phyloP scores from a whole-genome alignment of 2,113 vertebrate genomes.

The Azemiops feae region DNA sequence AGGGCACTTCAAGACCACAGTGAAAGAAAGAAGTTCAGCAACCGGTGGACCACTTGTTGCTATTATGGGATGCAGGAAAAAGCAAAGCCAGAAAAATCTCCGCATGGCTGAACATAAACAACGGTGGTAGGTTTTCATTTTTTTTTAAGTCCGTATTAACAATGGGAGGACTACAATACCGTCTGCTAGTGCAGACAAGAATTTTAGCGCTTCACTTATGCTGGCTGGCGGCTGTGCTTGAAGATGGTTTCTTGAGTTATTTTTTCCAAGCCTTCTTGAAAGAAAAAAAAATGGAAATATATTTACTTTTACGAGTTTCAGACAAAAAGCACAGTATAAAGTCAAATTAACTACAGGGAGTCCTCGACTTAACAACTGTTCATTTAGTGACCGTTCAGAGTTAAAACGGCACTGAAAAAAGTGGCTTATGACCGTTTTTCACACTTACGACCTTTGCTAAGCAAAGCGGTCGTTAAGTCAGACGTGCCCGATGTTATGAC shows the following conservation, averaged over 20 bases:
- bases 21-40: not conserved
- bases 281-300: not conserved
- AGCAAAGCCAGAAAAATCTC: not conserved
- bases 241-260: too few relatives aligned
- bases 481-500: not conserved
- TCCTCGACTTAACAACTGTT: not conserved
- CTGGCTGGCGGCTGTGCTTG: not conserved
- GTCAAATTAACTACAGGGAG: not conserved
- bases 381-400: not conserved
- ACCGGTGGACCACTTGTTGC: not conserved
- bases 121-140: not conserved
- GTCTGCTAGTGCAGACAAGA: not conserved
- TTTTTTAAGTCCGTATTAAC: not conserved
- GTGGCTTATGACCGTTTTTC: not conserved
- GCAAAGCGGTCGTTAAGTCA: not conserved
- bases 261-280: not conserved
- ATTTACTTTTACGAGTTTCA: not conserved
- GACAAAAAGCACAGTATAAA: not conserved
- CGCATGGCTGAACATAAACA: not conserved
- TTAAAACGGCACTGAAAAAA: not conserved
- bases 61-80: not conserved
- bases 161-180: not conserved
- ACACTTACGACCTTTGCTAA: not conserved
- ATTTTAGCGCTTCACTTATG: not conserved
- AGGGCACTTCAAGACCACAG: constrained; percentile 54